Base-by-base conservation (phyloP, 1,140 invertebrate genomes). In the Zaprionus ornatus region DNA sequence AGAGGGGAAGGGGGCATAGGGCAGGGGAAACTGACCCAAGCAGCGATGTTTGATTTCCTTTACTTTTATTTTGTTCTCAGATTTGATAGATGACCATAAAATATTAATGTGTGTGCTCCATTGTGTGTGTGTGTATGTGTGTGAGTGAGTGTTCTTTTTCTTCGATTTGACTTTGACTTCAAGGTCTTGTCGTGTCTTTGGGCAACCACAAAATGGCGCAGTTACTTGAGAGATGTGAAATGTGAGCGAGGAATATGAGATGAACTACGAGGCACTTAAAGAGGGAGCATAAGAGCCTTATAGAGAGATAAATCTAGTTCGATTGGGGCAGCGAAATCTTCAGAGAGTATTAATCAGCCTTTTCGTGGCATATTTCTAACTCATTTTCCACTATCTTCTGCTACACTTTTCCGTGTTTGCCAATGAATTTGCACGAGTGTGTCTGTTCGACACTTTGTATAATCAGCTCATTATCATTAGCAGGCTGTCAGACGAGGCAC, bases 81-180 rank as follows among this genome's bases (percentile, higher is more conserved):
- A 74, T 80, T 77, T 80, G 77, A 80, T 80, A 74, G 74, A 80
- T 80, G 69, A 77, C 65, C 77, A 61, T 77, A 67, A 77, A 77
- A 73, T 73, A 77, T 77, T 77, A 73, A 77, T 77, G 69, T 67
- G 56, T 25, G 62, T 25, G 13, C 32, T 27, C 15, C 40, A 25
- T 55, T 71, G 23, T 45, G 35, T 50, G 29, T 55, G 37, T 65
- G 29, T 45, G 35, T 42, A 13, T 32, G 42, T 35, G 23, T 32
- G 45, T 56, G 52, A 23, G 27, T 59, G 32, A 57, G 48, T 48
- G 70, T 32, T n/a, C 56, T 72, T 60, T 50, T 42, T 37, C 54
- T 71, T 60, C 63, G 73, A 65, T 54, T 73, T 77, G 74, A 77
- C 69, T 73, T 77, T 77, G 70, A 77, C 70, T 54, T 77, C 70